Evolutionary conservation across 2,113 vertebrate species (phyloP), one percentile per base, ranked within the genome.

Genomic region (Ammodytes dubius): DNA sequence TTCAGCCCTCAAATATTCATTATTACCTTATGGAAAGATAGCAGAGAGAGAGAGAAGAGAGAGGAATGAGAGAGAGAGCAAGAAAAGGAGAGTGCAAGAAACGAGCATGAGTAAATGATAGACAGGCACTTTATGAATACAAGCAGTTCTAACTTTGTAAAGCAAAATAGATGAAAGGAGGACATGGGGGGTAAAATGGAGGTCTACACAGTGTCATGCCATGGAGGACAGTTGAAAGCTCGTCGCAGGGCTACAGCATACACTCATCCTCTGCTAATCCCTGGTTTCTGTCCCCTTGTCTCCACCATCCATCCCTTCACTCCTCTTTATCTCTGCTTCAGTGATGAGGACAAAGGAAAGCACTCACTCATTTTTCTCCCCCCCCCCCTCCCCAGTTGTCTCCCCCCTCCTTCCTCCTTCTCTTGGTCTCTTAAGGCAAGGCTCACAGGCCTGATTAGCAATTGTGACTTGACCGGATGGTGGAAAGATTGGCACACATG

Each of bases 261-360:
- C 82, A 85, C 84, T 90, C 92, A 86, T 91, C 84, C 88, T 56
- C 82, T 58, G 89, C 80, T 93, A 90, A 91, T 91, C 90, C 90
- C 82, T 65, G 66, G 74, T 89, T 89, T 85, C 88, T 80, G 83
- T 92, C 87, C 87, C 86, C 85, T 87, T 73, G 47, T 89, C 89
- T 93, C 81, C 85, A 89, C 91, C 91, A 89, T 93, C 91, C 91
- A 89, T 93, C 87, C 83, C 86, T 86, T 91, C 84, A 83, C 86
- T 89, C 69, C 69, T 91, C 89, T 94, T 91, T 90, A 93, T 93
- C 91, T 93, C 88, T 91, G 92, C 91, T 92, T 90, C 92, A 91
- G 66, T 89, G 93, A 92, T 90, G 88, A 93, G 89, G 88, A 94
- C 92, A 93, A 93, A 93, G 77, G 69, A 92, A 94, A 92, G 91